phyloP scores from a whole-genome alignment of 2,797 vertebrate genomes.

The Danio jaintianensis region DNA sequence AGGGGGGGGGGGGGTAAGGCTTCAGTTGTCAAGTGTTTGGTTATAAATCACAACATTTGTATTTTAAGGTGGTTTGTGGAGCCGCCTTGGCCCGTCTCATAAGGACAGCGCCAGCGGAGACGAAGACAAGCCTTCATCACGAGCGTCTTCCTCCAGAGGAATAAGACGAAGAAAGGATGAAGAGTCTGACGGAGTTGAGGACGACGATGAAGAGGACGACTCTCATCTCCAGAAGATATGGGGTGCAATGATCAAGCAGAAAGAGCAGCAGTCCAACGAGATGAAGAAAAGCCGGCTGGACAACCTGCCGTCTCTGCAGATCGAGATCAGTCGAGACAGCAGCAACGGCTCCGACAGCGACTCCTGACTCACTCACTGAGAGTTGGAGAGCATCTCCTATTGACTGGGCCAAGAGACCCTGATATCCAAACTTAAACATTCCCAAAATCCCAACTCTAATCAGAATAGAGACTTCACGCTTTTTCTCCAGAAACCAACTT shows the following conservation, averaged over 20 bases:
- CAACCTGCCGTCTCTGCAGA: slow-evolving; percentile 95
- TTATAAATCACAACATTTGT: not conserved
- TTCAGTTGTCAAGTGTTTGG: too few relatives aligned
- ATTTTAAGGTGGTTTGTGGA: slow-evolving; percentile 88
- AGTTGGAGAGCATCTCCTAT: not conserved
- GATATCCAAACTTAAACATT: slow-evolving; percentile 37
- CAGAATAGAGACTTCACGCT: slow-evolving; percentile 19
- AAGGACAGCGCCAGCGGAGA: slow-evolving; percentile 58
- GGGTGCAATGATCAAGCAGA: slow-evolving; percentile 97
- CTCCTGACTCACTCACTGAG: slow-evolving; percentile 76
- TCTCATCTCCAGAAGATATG: slow-evolving; percentile 91
- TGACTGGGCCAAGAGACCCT: slow-evolving; percentile 34
- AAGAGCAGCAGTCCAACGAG: slow-evolving; percentile 87
- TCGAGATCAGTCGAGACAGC: slow-evolving; percentile 97
- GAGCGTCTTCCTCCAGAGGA: slow-evolving; percentile 32
- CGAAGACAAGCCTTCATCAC: slow-evolving; percentile 33
- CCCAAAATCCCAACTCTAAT: slow-evolving; percentile 39
- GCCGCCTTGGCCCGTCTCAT: slow-evolving; percentile 85
- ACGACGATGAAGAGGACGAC: slow-evolving; percentile 89
- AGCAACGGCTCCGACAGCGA: slow-evolving; percentile 92
- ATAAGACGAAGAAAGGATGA: slow-evolving; percentile 23
- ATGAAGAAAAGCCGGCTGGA: slow-evolving; percentile 96
- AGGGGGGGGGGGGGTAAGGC: too few relatives aligned
- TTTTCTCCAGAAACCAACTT: slow-evolving; percentile 7
- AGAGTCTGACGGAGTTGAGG: slow-evolving; percentile 70